Evolutionary conservation across 1,140 invertebrate species (phyloP).

Genomic region (Lepidotrigona ventralis): DNA sequence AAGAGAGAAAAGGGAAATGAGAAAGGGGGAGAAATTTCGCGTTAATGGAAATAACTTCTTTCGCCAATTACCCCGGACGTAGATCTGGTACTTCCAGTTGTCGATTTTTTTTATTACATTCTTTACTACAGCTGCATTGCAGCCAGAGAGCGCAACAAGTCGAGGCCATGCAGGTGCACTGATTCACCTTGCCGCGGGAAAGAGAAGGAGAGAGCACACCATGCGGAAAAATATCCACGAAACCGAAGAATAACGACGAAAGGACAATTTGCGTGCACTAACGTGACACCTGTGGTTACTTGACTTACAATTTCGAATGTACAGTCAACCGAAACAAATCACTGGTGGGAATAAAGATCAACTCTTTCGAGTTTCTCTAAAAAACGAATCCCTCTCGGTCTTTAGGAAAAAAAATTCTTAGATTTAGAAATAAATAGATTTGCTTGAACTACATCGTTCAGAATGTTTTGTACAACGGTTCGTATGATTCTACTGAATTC

Average conservation of each 20-base stretch:
- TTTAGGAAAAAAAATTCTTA: not conserved
- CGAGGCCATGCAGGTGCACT: slow-evolving; percentile 55
- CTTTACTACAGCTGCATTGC: slow-evolving; percentile 55
- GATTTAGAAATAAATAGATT: not conserved
- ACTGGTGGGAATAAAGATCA: not conserved
- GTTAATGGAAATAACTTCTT: not conserved
- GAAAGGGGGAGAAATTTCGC: not conserved
- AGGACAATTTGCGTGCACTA: slow-evolving; percentile 36
- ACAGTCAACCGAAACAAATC: not conserved
- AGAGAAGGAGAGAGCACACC: slow-evolving; percentile 32
- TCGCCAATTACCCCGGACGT: slow-evolving; percentile 7
- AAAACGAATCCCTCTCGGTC: too few species aligned
- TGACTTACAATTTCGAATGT: not conserved
- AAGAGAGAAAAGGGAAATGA: not conserved
- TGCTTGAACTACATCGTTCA: not conserved
- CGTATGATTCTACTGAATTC: not conserved
- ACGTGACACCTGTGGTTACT: slow-evolving; percentile 19
- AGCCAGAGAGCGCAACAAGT: slow-evolving; percentile 34
- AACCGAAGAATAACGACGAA: slow-evolving; percentile 34
- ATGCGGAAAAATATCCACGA: slow-evolving; percentile 38
- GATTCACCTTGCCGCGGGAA: slow-evolving; percentile 56
- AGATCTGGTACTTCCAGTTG: slow-evolving; percentile 38
- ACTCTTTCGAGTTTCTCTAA: not conserved
- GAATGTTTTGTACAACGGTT: not conserved
- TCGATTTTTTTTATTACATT: slow-evolving; percentile 43